Evolutionary conservation across 2,113 vertebrate genomes (phyloP), one percentile per base, ranked within the genome.

Genomic region (Oreochromis niloticus): DNA sequence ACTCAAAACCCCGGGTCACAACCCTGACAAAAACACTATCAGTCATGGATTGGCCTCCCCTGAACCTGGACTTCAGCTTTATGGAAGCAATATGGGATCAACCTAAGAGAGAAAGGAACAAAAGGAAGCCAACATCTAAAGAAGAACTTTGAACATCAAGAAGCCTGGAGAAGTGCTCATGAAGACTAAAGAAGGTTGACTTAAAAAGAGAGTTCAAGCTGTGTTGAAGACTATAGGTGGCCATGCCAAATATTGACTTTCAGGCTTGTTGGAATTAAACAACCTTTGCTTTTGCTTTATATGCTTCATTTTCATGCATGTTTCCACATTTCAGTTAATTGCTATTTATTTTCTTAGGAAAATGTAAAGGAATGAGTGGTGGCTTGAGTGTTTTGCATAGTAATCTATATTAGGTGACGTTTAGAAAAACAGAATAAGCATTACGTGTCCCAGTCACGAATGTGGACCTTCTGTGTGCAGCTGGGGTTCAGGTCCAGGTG

Each of bases 401-500:
- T 16, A 43, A 12, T 43, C 12, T 43, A 8, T 10, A 34, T 34
- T 10, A 56, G 24, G 30, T 34, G 6, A 24, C 2, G 3, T 32
- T 56, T 19, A 16, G 12, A 57, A 24, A 36, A 34, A 22, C 36
- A 59, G 30, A 48, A 34, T 12, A 36, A 75, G 30, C 12, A n/a
- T 14, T 50, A 7, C 1, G 7, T 56, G 30, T 73, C 19, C 14
- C 6, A 4, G 24, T 48, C 12, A 3, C 1, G 17, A 84, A 32
- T 54, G 7, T 2, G 5, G 9, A 82, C 10, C 71, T 9, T 85
- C 10, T 84, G 30, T 57, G 30, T 81, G 59, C 84, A 96, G 96
- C 97, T 83, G 97, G 97, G 54, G 96, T 96, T 81, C 96, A 96
- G 91, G 96, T 97, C 24, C 97, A 94, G 88, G 92, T 94, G 19